These are phyloP conservation scores for Lophius americanus DNA, from an alignment of 2,797 vertebrate species.

Conservation along the genomic window DNA sequence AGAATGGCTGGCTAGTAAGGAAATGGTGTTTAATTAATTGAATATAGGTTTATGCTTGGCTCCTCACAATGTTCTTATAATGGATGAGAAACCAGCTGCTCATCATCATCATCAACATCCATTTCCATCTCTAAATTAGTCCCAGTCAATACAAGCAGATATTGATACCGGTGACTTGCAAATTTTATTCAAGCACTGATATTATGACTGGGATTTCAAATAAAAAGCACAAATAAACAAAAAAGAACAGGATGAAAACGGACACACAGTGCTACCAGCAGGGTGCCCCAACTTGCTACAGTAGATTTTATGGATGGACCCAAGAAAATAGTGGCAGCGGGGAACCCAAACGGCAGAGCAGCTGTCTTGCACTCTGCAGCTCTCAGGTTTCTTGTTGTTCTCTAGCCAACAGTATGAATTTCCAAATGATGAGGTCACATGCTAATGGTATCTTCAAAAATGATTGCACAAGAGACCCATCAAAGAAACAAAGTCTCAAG, in stretches of 20 bases:
- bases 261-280: slow-evolving; percentile 29
- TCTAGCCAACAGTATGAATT: slow-evolving; percentile 76
- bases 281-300: slow-evolving; percentile 23
- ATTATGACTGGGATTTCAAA: not conserved
- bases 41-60: slow-evolving; percentile 9
- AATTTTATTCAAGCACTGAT: not conserved
- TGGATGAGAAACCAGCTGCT: slow-evolving; percentile 21
- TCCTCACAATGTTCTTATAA: slow-evolving; percentile 24
- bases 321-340: slow-evolving; percentile 39
- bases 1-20: not conserved
- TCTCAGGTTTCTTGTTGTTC: slow-evolving; percentile 80
- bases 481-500: slow-evolving; percentile 55
- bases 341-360: slow-evolving; percentile 64
- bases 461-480: slow-evolving; percentile 59
- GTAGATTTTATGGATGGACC: slow-evolving; percentile 50
- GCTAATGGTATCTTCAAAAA: slow-evolving; percentile 63
- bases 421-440: slow-evolving; percentile 82
- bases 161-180: not conserved
- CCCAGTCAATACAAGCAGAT: slow-evolving; percentile 14
- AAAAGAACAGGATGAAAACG: slow-evolving; percentile 4
- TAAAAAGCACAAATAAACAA: not conserved
- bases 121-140: slow-evolving; percentile 43
- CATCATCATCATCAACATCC: slow-evolving; percentile 15
- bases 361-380: slow-evolving; percentile 67
- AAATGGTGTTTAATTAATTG: slow-evolving; percentile 3